A percentile compares a stretch with the other conserved stretches of the same genome.
Conservation (phyloP, 2,888 invertebrate species). For the Drosophila kambysellisi region DNA sequence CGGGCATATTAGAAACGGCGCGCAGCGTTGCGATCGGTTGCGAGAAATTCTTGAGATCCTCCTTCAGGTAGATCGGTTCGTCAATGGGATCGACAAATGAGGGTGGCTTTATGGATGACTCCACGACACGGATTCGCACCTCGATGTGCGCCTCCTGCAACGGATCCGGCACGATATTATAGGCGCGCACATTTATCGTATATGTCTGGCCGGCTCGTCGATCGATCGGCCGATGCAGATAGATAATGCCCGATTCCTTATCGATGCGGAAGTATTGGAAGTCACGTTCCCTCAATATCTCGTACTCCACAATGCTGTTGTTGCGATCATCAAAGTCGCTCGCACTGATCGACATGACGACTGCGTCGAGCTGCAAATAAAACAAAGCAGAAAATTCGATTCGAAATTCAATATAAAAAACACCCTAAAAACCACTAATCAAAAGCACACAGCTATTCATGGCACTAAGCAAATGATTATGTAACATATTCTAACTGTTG, state of each 20-base stretch:
- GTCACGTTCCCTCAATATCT: conserved; percentile 85
- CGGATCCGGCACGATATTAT: conserved; percentile 83
- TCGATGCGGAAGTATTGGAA: conserved; percentile 92
- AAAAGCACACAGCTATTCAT: neutral
- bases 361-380: conserved; percentile 84
- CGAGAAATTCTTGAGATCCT: conserved; percentile 91
- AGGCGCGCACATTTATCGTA: conserved; percentile 84
- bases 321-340: conserved; percentile 96
- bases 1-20: conserved; percentile 92
- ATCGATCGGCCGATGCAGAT: conserved; percentile 86
- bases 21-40: conserved; percentile 89
- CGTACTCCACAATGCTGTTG: conserved; percentile 93
- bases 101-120: conserved; percentile 94
- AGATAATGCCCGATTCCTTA: conserved; percentile 93
- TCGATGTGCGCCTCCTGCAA: conserved; percentile 89
- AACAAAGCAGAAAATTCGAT: conserved; percentile 30
- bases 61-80: conserved; percentile 88
- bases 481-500: neutral
- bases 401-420: conserved; percentile 22
- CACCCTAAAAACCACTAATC: neutral
- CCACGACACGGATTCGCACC: conserved; percentile 93
- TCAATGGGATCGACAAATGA: conserved; percentile 88
- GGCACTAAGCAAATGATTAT: neutral
- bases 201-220: conserved; percentile 83
- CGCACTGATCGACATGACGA: conserved; percentile 95